These are phyloP conservation scores for Brachionus sp. DNA, from an alignment of 1,140 invertebrate genomes.

Conservation along the genomic window DNA sequence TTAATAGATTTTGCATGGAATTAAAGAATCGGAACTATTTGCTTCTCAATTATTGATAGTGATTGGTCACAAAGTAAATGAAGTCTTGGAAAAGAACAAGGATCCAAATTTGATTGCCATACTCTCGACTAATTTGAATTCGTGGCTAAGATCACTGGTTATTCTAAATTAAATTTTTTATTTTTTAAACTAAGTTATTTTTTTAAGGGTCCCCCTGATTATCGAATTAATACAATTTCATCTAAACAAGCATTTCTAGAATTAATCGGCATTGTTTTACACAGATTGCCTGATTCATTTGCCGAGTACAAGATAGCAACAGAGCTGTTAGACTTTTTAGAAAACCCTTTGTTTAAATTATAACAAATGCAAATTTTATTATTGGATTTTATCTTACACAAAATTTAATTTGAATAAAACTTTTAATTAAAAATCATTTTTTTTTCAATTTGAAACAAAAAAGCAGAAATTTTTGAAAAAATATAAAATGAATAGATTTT, in stretches of 20 bases:
- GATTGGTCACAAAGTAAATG: slow-evolving; percentile 28
- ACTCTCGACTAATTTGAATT: slow-evolving; percentile 37
- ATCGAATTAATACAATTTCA: slow-evolving; percentile 19
- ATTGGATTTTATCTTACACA: not conserved
- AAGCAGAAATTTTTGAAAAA: not conserved
- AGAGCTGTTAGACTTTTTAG: slow-evolving; percentile 38
- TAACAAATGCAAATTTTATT: slow-evolving; percentile 31
- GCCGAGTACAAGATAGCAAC: slow-evolving; percentile 44
- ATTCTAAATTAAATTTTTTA: not conserved
- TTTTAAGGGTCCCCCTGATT: slow-evolving; percentile 14
- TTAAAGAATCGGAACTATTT: slow-evolving; percentile 37
- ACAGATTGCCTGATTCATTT: slow-evolving; percentile 41
- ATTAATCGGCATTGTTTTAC: slow-evolving; percentile 42
- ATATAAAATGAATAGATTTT: not conserved
- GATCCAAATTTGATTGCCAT: slow-evolving; percentile 36
- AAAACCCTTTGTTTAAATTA: slow-evolving; percentile 35
- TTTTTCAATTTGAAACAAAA: not conserved
- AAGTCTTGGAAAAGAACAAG: not conserved
- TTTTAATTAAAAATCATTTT: not conserved
- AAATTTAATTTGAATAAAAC: slow-evolving; percentile 15
- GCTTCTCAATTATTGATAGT: slow-evolving; percentile 36
- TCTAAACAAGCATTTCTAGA: slow-evolving; percentile 39
- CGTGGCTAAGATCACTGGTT: slow-evolving; percentile 42
- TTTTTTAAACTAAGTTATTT: not conserved
- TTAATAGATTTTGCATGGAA: slow-evolving; percentile 16